Conservation (phyloP, 2,797 vertebrate species). For the Rhinogobio ventralis region DNA sequence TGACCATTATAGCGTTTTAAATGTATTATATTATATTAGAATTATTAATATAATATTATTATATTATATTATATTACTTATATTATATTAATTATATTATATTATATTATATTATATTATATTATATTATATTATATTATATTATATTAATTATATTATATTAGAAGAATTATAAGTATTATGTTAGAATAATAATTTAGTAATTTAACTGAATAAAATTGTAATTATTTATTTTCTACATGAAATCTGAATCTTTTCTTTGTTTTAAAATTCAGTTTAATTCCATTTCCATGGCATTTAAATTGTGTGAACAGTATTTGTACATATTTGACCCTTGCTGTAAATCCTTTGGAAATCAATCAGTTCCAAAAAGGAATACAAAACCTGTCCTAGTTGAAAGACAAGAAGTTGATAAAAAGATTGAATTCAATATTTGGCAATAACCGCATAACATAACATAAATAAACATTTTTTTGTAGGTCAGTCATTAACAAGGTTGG, state of each 20-base stretch:
- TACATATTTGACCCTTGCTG: neutral
- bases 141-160: too few species aligned
- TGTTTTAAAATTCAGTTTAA: neutral
- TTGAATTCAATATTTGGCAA: neutral
- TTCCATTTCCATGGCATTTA: neutral
- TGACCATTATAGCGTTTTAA: too few species aligned
- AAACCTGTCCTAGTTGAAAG: neutral
- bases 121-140: too few species aligned
- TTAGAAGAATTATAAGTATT: too few species aligned
- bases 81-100: too few species aligned
- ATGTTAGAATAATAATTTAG: too few species aligned
- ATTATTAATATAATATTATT: too few species aligned
- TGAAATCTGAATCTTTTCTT: neutral
- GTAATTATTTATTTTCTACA: neutral
- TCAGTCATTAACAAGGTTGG: too few species aligned
- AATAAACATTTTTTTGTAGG: neutral
- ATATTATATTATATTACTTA: too few species aligned
- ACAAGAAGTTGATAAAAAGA: neutral
- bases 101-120: too few species aligned
- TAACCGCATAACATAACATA: neutral
- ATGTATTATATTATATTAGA: too few species aligned
- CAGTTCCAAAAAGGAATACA: neutral
- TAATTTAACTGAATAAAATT: neutral
- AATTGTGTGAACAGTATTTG: neutral
- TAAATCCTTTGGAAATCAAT: neutral